Conservation (phyloP, 2,888 invertebrate genomes). For the Melanargia galathea region DNA sequence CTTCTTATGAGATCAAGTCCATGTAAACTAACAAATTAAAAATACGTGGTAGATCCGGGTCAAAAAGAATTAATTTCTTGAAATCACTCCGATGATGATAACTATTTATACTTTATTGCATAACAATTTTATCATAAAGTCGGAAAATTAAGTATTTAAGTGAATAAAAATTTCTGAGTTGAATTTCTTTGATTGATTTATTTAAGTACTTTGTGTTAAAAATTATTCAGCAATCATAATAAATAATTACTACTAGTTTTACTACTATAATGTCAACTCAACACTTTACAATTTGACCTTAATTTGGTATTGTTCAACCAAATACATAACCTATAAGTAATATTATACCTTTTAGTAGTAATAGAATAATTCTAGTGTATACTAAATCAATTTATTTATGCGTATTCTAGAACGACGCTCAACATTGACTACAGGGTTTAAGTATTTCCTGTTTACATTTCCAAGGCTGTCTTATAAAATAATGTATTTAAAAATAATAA, state of each 20-base stretch:
- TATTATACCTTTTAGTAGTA: too few species aligned
- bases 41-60: constrained; percentile 70
- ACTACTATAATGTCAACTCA: too few species aligned
- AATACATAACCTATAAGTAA: neutral
- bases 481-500: neutral
- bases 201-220: too few species aligned
- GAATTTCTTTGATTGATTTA: too few species aligned
- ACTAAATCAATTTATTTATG: constrained; percentile 7
- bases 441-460: constrained; percentile 40
- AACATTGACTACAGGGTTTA: constrained; percentile 35
- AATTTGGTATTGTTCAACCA: neutral
- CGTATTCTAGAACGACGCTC: constrained; percentile 22
- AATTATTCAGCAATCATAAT: too few species aligned
- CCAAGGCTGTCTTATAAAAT: constrained; percentile 33
- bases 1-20: neutral
- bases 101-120: constrained; percentile 44
- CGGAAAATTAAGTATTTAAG: too few species aligned
- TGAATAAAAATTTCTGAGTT: too few species aligned
- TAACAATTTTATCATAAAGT: constrained; percentile 46
- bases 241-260: too few species aligned
- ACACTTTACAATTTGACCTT: too few species aligned
- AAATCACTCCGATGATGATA: constrained; percentile 51
- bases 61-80: constrained; percentile 66
- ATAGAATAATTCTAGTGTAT: neutral
- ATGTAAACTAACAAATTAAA: constrained; percentile 36